Conservation (phyloP, 2,797 vertebrate species). For the Corythornis leucogaster region DNA sequence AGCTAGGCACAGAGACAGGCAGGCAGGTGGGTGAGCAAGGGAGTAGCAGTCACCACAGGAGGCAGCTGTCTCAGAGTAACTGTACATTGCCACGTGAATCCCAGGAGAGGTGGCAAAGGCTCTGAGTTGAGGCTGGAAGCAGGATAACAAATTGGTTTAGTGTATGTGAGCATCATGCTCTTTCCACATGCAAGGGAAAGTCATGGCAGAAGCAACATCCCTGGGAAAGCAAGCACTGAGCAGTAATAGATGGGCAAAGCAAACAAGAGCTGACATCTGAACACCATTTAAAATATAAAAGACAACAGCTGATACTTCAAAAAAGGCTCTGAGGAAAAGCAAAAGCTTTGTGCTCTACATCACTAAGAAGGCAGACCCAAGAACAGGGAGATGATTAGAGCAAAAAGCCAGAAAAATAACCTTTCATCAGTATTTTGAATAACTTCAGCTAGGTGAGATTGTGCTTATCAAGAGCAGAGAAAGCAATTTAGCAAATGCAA, state of each 20-base stretch:
- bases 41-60: not conserved
- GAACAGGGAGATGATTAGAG: not conserved
- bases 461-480: not conserved
- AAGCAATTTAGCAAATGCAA: not conserved
- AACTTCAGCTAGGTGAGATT: not conserved
- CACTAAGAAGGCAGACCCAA: not conserved
- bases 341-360: not conserved
- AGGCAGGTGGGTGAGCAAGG: not conserved
- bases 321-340: not conserved
- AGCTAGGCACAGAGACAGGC: not conserved
- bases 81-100: not conserved
- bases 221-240: not conserved
- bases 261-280: constrained; percentile 14
- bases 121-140: not conserved
- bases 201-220: not conserved
- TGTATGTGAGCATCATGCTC: not conserved
- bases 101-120: not conserved
- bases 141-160: not conserved
- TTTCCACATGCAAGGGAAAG: not conserved
- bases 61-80: not conserved
- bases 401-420: not conserved
- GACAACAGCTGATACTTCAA: not conserved
- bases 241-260: not conserved
- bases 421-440: not conserved
- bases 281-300: not conserved